These are phyloP conservation scores for Orestias chungarensis DNA, from an alignment of 2,797 vertebrate genomes.

Conservation along the genomic window DNA sequence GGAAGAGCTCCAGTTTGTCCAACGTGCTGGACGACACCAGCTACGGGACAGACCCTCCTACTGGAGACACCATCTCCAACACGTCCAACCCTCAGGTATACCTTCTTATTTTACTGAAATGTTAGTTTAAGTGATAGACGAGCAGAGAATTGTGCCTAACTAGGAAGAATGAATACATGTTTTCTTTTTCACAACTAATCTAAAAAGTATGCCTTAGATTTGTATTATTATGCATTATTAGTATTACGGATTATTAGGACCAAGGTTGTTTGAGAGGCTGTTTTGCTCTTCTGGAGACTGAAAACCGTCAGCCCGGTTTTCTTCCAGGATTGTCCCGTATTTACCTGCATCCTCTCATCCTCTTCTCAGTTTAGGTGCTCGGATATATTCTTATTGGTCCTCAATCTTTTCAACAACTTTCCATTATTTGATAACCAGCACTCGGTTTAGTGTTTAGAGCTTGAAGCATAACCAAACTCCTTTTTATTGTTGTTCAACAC, in stretches of 20 bases:
- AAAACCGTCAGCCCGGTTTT: neutral
- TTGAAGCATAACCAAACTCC: too few species aligned
- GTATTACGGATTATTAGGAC: too few species aligned
- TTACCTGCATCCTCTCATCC: neutral
- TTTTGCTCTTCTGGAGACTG: neutral
- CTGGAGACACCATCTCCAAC: constrained; percentile 89
- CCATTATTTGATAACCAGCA: too few species aligned
- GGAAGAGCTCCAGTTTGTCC: constrained; percentile 96
- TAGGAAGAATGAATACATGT: neutral
- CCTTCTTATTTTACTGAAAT: neutral
- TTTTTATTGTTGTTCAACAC: too few species aligned
- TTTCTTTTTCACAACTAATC: neutral
- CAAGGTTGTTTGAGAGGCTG: neutral
- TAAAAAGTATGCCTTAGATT: neutral
- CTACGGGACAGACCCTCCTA: constrained; percentile 83
- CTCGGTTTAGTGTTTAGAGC: too few species aligned
- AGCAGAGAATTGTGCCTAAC: neutral
- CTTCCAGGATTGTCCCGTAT: neutral
- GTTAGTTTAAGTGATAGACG: neutral
- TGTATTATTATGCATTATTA: too few species aligned
- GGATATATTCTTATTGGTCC: too few species aligned
- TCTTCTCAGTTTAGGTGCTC: too few species aligned
- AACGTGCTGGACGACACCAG: constrained; percentile 93
- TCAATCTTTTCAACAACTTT: neutral
- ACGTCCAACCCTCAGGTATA: constrained; percentile 95